Evolutionary conservation across 2,113 vertebrate species (phyloP).

Genomic region (Panthera leo): DNA sequence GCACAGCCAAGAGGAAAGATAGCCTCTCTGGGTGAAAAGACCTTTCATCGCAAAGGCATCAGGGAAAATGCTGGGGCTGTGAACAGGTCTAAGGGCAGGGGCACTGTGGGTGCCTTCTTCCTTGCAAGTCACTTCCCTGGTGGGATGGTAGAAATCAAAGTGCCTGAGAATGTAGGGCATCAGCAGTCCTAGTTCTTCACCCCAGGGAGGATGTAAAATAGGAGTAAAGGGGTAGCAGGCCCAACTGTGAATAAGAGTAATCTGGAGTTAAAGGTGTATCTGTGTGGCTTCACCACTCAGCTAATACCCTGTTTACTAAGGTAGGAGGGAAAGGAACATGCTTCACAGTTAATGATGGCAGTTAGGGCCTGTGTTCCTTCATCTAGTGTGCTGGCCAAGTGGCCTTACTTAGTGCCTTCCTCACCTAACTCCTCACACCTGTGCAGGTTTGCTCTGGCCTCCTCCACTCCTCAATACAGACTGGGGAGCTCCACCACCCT

Average conservation of each 20-base stretch:
- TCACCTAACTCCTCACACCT: background rate
- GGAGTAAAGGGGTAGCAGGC: rapidly evolving
- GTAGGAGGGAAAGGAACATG: background rate
- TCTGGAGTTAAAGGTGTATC: background rate
- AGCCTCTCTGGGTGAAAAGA: no score
- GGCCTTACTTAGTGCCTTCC: background rate
- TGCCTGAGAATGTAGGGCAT: rapidly evolving
- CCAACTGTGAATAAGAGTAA: background rate
- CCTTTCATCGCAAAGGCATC: background rate
- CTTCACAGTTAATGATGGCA: background rate
- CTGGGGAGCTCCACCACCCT: background rate
- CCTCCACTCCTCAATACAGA: background rate
- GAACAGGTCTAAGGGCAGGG: background rate
- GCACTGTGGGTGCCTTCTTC: no score
- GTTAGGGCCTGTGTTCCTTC: background rate
- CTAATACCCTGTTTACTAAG: background rate
- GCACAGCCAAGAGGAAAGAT: rapidly evolving
- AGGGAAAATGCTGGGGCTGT: background rate
- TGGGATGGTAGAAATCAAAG: background rate
- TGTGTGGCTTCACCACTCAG: rapidly evolving
- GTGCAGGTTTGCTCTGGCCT: background rate
- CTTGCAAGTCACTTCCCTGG: rapidly evolving
- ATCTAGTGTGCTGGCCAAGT: rapidly evolving
- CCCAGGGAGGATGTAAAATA: background rate
- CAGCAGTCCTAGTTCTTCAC: background rate